A percentile compares a stretch with the other conserved stretches of the same genome.
Evolutionary conservation across 2,888 invertebrate species (phyloP).

Genomic region (Drosophila multiciliata): DNA sequence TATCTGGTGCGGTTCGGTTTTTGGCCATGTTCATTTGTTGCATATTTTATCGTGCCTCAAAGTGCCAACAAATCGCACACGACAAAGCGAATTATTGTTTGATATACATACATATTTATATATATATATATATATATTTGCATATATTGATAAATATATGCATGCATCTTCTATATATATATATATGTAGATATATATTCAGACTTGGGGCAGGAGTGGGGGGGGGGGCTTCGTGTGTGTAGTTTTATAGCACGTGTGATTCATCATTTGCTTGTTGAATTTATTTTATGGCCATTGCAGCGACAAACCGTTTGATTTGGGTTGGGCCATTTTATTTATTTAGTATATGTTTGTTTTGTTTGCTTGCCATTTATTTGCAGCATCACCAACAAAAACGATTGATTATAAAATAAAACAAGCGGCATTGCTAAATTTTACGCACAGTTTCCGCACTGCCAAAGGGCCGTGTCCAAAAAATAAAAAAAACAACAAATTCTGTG

Average conservation of each 20-base stretch:
- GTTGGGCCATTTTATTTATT: slow-evolving; percentile 34
- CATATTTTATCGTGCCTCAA: slow-evolving; percentile 54
- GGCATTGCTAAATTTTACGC: slow-evolving; percentile 55
- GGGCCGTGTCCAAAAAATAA: slow-evolving; percentile 3
- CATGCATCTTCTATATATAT: not conserved
- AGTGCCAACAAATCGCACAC: slow-evolving; percentile 60
- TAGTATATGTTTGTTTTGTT: slow-evolving; percentile 32
- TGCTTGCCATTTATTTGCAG: slow-evolving; percentile 38
- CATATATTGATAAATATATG: not conserved
- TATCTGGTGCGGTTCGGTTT: slow-evolving; percentile 32
- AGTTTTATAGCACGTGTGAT: slow-evolving; percentile 32
- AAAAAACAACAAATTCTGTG: slow-evolving; percentile 32
- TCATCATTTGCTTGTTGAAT: slow-evolving; percentile 45
- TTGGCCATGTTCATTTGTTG: slow-evolving; percentile 68
- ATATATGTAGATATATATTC: not conserved
- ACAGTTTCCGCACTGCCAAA: slow-evolving; percentile 45
- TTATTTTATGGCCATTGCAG: slow-evolving; percentile 49
- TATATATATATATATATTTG: not conserved
- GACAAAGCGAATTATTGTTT: slow-evolving; percentile 37
- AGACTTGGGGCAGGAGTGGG: not conserved
- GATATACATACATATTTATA: not conserved
- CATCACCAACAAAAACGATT: slow-evolving; percentile 36
- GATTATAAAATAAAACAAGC: slow-evolving; percentile 56
- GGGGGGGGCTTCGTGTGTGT: not conserved
- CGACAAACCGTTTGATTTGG: slow-evolving; percentile 38